Evolutionary conservation across 2,113 vertebrate genomes (phyloP).

Genomic region (Prunella fulvescens): DNA sequence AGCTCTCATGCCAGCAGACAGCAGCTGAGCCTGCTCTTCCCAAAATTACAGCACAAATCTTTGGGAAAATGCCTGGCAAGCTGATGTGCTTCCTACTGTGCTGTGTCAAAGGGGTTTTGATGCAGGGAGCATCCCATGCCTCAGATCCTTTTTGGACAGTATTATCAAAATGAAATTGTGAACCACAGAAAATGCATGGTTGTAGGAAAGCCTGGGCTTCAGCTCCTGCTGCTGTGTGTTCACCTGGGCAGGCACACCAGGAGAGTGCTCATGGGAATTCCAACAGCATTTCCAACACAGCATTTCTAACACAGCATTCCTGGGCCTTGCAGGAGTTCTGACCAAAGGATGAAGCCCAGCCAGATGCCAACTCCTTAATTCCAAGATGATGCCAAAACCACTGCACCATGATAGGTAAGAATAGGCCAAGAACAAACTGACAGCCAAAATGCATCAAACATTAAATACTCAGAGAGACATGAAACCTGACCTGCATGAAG

Average conservation of each 20-base stretch:
- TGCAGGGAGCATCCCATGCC: not conserved
- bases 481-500: not conserved
- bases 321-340: not conserved
- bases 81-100: not conserved
- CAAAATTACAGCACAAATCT: not conserved
- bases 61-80: not conserved
- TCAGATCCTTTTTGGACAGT: not conserved
- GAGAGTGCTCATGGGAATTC: not conserved
- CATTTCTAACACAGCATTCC: fast-evolving
- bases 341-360: not conserved
- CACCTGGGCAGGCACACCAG: not conserved
- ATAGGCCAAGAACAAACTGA: not conserved
- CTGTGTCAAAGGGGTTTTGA: not conserved
- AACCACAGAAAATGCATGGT: not conserved
- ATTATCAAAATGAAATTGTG: not conserved
- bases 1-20: not conserved
- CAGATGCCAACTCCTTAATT: fast-evolving
- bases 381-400: not conserved
- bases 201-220: not conserved
- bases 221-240: not conserved
- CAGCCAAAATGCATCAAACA: not conserved
- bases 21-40: not conserved
- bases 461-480: not conserved
- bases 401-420: fast-evolving
- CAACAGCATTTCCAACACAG: not conserved